phyloP scores from a whole-genome alignment of 2,888 invertebrate species.

The Caenorhabditis sinica region DNA sequence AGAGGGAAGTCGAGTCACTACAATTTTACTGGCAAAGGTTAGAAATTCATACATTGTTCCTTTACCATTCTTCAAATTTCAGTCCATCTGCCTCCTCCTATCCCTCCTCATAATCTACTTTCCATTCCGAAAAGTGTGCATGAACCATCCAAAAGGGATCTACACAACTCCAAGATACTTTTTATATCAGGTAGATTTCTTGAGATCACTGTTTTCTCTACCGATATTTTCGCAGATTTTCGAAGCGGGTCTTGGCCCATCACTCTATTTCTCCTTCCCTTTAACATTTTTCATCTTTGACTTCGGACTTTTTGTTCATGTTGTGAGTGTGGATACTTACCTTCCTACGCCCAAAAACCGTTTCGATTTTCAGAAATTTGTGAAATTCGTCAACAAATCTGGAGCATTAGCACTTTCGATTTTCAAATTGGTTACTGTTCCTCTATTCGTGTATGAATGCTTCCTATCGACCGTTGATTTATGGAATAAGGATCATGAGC shows the following conservation, averaged over 20 bases:
- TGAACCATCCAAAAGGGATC: slow-evolving; percentile 41
- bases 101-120: slow-evolving; percentile 33
- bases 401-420: slow-evolving; percentile 43
- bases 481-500: slow-evolving; percentile 32
- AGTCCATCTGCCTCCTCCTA: slow-evolving; percentile 33
- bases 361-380: slow-evolving; percentile 20
- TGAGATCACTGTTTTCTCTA: not conserved
- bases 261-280: slow-evolving; percentile 53
- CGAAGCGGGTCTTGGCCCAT: slow-evolving; percentile 31
- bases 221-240: slow-evolving; percentile 29
- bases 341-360: not conserved
- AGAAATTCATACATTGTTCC: not conserved
- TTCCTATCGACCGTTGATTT: slow-evolving; percentile 28
- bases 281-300: slow-evolving; percentile 46
- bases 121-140: slow-evolving; percentile 54
- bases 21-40: slow-evolving; percentile 23
- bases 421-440: slow-evolving; percentile 48
- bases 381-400: slow-evolving; percentile 39
- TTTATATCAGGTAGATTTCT: slow-evolving; percentile 27
- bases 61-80: not conserved
- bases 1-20: slow-evolving; percentile 14
- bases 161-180: slow-evolving; percentile 40
- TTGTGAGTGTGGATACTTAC: slow-evolving; percentile 21
- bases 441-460: slow-evolving; percentile 47
- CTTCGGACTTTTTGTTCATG: slow-evolving; percentile 21